These are phyloP conservation scores for Enteromius unitaeniatus DNA, from an alignment of 2,797 vertebrate genomes.

Conservation along the genomic window DNA sequence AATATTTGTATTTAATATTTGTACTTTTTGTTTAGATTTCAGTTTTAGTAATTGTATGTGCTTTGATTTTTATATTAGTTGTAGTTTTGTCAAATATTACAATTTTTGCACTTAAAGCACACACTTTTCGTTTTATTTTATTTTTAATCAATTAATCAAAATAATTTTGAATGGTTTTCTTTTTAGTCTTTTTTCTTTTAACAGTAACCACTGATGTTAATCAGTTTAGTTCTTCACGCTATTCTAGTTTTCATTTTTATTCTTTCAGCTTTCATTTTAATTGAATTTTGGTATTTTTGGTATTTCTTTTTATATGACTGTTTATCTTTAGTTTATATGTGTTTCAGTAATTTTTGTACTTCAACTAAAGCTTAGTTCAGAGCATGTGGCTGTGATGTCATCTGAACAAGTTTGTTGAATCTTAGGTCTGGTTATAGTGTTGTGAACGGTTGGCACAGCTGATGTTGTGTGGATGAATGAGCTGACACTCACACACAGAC, in stretches of 20 bases:
- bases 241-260: too few species aligned
- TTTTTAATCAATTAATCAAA: too few species aligned
- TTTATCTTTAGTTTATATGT: neutral
- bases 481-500: too few species aligned
- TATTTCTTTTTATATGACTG: neutral
- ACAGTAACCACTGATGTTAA: too few species aligned
- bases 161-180: too few species aligned
- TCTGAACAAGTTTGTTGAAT: neutral
- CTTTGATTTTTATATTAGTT: neutral
- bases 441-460: neutral
- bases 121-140: too few species aligned
- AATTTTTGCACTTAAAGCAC: neutral
- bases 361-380: neutral
- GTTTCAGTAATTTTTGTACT: neutral
- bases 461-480: slow-evolving; percentile 29
- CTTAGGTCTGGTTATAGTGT: neutral
- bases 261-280: too few species aligned
- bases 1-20: neutral
- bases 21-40: neutral
- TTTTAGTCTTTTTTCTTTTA: too few species aligned
- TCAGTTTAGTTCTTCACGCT: too few species aligned
- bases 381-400: too few species aligned
- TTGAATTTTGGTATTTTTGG: neutral
- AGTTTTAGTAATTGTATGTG: neutral
- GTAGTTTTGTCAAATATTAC: neutral